Percentiles rank a stretch among this genome's conserved stretches.
These are phyloP conservation scores for Hylaea fasciaria DNA, from an alignment of 2,888 invertebrate genomes.

Conservation along the genomic window DNA sequence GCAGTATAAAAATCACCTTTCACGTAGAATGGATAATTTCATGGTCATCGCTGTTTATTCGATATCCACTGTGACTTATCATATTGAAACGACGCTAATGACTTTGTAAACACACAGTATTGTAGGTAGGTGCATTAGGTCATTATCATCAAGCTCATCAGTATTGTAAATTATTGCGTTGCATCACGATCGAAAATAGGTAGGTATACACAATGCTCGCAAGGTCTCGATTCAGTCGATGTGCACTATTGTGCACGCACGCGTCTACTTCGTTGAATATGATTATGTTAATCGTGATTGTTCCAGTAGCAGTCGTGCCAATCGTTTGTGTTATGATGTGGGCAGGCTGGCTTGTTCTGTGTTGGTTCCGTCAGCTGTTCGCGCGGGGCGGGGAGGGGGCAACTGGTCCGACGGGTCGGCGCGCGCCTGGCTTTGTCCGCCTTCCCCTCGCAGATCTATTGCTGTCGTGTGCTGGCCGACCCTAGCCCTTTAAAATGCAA, in stretches of 20 bases:
- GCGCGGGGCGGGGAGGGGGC: slow-evolving; percentile 49
- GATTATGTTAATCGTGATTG: slow-evolving; percentile 14
- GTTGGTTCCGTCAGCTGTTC: slow-evolving; percentile 80
- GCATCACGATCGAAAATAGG: slow-evolving; percentile 12
- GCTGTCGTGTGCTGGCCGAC: slow-evolving; percentile 28
- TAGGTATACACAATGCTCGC: slow-evolving; percentile 2
- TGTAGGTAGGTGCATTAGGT: not conserved
- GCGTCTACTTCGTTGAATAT: slow-evolving; percentile 7
- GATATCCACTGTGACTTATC: slow-evolving; percentile 37
- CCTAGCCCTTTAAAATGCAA: not conserved
- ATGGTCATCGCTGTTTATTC: slow-evolving; percentile 67
- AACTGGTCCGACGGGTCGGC: slow-evolving; percentile 61
- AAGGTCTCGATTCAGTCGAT: slow-evolving; percentile 24
- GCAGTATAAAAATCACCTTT: slow-evolving; percentile 59
- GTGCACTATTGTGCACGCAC: slow-evolving; percentile 21
- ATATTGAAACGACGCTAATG: slow-evolving; percentile 13
- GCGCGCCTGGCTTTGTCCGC: slow-evolving; percentile 51
- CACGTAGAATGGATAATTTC: slow-evolving; percentile 49
- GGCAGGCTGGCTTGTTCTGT: slow-evolving; percentile 61
- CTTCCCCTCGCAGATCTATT: slow-evolving; percentile 9
- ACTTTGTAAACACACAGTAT: not conserved
- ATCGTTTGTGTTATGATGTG: slow-evolving; percentile 46
- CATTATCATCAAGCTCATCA: slow-evolving; percentile 3
- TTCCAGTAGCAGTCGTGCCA: slow-evolving; percentile 39
- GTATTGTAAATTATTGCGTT: slow-evolving; percentile 6